Percentiles rank a stretch among this genome's conserved stretches.
Conservation (phyloP, 64 coral and sea anemone genomes). For the Dendronephthya gigantea region DNA sequence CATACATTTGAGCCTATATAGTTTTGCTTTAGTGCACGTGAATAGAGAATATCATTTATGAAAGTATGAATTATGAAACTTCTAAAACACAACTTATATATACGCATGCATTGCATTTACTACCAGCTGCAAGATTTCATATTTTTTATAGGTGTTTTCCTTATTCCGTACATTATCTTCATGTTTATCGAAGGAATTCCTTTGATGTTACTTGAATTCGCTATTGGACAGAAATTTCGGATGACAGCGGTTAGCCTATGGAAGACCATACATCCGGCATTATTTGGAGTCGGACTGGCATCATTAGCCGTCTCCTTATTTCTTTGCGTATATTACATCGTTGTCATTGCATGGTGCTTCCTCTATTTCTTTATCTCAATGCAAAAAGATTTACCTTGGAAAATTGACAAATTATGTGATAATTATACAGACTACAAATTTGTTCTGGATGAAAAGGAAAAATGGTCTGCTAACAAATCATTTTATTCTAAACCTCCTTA, state of each 20-base stretch:
- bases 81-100: too few species aligned
- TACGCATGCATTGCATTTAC: too few species aligned
- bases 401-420: neutral
- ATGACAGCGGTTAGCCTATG: neutral
- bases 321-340: neutral
- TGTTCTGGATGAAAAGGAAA: neutral
- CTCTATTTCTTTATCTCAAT: slow-evolving; percentile 4
- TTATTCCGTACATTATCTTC: slow-evolving; percentile 8
- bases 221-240: slow-evolving; percentile 4
- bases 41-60: too few species aligned
- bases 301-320: neutral
- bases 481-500: neutral
- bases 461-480: neutral
- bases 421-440: neutral
- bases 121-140: too few species aligned
- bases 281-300: neutral
- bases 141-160: neutral
- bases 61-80: too few species aligned
- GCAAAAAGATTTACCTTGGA: neutral
- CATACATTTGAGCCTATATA: too few species aligned
- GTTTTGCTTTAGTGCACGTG: too few species aligned
- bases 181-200: neutral
- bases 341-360: neutral
- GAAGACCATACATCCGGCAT: neutral
- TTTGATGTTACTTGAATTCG: neutral